These are phyloP conservation scores for Neodiprion lecontei DNA, from an alignment of 1,140 invertebrate species.

Conservation along the genomic window DNA sequence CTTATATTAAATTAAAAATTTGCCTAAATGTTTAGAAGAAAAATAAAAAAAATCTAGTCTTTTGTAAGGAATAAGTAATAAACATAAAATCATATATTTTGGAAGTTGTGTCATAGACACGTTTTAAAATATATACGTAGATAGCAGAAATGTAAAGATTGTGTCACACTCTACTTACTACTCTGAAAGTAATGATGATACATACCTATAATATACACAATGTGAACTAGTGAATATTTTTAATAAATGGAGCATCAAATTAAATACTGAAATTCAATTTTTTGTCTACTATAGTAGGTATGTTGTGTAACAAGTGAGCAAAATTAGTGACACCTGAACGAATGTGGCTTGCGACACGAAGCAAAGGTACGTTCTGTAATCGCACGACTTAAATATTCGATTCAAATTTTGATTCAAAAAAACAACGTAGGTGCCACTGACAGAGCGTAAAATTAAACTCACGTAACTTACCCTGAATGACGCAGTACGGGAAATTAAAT, in stretches of 20 bases:
- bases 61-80: conserved; percentile 42
- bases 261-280: conserved; percentile 6
- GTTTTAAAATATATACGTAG: conserved; percentile 41
- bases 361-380: no score
- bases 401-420: no score
- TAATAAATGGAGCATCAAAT: conserved; percentile 59
- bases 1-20: conserved; percentile 25
- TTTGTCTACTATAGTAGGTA: no score
- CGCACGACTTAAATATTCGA: no score
- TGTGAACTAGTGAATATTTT: conserved; percentile 61
- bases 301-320: no score
- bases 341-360: no score
- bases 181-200: conserved; percentile 53
- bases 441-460: no score
- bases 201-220: conserved; percentile 35
- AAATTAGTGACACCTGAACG: no score
- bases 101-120: conserved; percentile 42
- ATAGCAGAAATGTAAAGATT: conserved; percentile 50
- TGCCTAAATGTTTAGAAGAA: conserved; percentile 29
- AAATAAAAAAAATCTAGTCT: conserved; percentile 39
- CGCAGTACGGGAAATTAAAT: no score
- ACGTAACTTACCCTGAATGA: no score
- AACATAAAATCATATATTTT: conserved; percentile 55
- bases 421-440: no score
- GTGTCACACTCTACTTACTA: conserved; percentile 41